These are phyloP conservation scores for Trematomus bernacchii DNA, from an alignment of 2,797 vertebrate genomes.

Conservation along the genomic window DNA sequence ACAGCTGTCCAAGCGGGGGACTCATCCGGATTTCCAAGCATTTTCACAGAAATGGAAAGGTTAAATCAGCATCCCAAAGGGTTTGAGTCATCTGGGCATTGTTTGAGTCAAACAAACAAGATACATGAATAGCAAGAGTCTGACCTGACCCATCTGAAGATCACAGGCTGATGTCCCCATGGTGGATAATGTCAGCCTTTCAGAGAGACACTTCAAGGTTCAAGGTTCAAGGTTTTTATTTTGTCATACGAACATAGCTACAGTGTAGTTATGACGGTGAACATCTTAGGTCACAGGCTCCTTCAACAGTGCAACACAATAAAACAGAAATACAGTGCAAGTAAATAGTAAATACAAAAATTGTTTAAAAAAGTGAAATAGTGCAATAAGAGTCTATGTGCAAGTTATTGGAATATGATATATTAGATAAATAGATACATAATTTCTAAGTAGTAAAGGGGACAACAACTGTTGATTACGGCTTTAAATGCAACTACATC, in stretches of 20 bases:
- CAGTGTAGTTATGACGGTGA: too few relatives aligned
- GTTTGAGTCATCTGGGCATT: not conserved
- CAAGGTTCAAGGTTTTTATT: too few relatives aligned
- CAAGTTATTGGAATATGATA: too few relatives aligned
- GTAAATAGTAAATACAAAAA: too few relatives aligned
- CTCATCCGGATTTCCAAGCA: slow-evolving; percentile 2
- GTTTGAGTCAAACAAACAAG: not conserved
- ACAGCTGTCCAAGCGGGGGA: not conserved
- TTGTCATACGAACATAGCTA: too few relatives aligned
- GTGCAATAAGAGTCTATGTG: too few relatives aligned
- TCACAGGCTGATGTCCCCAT: not conserved
- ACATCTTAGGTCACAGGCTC: too few relatives aligned
- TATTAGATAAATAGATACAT: too few relatives aligned
- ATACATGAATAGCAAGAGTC: not conserved
- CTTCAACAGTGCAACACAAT: too few relatives aligned
- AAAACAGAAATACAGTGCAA: too few relatives aligned
- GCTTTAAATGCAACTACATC: not conserved
- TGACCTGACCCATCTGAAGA: slow-evolving; percentile 2
- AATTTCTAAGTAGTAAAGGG: not conserved
- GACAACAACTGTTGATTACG: not conserved
- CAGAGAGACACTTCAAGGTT: not conserved
- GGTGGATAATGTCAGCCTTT: not conserved
- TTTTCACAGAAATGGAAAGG: slow-evolving; percentile 9
- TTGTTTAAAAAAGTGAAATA: too few relatives aligned
- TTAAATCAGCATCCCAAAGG: slow-evolving; percentile 9